Evolutionary conservation across 2,113 vertebrate species (phyloP).

Genomic region (Larimichthys polyactis): DNA sequence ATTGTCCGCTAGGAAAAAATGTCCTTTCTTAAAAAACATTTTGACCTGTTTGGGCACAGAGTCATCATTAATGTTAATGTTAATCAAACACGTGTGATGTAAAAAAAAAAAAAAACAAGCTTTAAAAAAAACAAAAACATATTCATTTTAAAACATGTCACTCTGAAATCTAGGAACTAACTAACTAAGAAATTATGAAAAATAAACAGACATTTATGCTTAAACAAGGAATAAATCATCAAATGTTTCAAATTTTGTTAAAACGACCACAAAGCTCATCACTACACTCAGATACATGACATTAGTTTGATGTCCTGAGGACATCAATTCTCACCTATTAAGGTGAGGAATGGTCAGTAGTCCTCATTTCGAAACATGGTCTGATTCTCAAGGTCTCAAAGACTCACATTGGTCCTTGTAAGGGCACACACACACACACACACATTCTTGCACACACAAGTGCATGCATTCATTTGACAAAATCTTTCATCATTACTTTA

Average conservation of each 20-base stretch:
- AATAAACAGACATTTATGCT: background rate
- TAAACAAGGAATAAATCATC: no score
- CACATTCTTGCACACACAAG: background rate
- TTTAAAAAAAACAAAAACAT: background rate
- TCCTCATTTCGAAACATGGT: background rate
- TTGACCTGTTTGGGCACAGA: background rate
- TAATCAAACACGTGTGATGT: background rate
- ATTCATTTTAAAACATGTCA: background rate
- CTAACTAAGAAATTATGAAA: background rate
- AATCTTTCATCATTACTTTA: background rate
- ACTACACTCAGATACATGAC: background rate
- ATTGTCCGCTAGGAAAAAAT: background rate
- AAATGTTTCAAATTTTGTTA: background rate
- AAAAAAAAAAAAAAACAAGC: no score
- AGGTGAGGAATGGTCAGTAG: background rate
- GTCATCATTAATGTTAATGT: no score
- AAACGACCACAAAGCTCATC: background rate
- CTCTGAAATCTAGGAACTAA: background rate
- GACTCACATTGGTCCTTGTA: no score
- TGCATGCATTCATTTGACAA: background rate
- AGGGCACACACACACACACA: background rate
- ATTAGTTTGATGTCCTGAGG: background rate
- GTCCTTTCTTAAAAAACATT: background rate
- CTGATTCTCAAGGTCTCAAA: no score
- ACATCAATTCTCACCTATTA: no score